A percentile compares a stretch with the other conserved stretches of the same genome.
Conservation (phyloP, 2,113 vertebrate species). For the Oplegnathus fasciatus region DNA sequence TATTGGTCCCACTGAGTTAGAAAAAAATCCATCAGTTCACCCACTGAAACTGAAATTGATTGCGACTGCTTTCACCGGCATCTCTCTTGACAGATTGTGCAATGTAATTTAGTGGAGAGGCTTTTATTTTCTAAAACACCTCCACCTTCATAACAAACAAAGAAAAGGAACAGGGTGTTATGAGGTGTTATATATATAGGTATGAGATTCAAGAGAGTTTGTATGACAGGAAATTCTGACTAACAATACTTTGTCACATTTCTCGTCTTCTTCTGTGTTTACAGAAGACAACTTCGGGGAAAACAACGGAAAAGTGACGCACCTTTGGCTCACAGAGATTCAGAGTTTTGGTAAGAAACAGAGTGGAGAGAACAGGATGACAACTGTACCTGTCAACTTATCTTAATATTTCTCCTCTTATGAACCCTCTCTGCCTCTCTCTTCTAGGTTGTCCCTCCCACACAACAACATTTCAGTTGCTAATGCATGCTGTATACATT, state of each 20-base stretch:
- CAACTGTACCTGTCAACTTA: constrained; percentile 14
- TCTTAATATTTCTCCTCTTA: constrained; percentile 4
- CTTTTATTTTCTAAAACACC: constrained; percentile 10
- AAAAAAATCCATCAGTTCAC: constrained; percentile 57
- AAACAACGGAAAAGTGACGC: constrained; percentile 4
- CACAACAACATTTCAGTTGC: not conserved
- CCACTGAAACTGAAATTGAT: constrained; percentile 40
- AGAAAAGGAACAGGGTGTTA: not conserved
- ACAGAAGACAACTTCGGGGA: constrained; percentile 19
- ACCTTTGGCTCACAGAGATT: not conserved
- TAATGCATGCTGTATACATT: not conserved
- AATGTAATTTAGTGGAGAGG: constrained; percentile 9
- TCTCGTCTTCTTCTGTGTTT: constrained; percentile 13
- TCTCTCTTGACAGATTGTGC: constrained; percentile 36
- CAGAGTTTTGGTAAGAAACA: not conserved
- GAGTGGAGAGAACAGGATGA: not conserved
- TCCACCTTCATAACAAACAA: constrained; percentile 21
- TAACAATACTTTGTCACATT: constrained; percentile 31
- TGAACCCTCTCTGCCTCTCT: constrained; percentile 6
- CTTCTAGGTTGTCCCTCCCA: not conserved
- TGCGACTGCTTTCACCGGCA: constrained; percentile 19
- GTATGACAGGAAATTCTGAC: constrained; percentile 6
- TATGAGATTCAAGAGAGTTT: not conserved
- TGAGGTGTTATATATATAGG: constrained; percentile 6
- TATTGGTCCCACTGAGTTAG: constrained; percentile 45